These are phyloP conservation scores for Elegia similella DNA, from an alignment of 2,888 invertebrate genomes.

Conservation along the genomic window DNA sequence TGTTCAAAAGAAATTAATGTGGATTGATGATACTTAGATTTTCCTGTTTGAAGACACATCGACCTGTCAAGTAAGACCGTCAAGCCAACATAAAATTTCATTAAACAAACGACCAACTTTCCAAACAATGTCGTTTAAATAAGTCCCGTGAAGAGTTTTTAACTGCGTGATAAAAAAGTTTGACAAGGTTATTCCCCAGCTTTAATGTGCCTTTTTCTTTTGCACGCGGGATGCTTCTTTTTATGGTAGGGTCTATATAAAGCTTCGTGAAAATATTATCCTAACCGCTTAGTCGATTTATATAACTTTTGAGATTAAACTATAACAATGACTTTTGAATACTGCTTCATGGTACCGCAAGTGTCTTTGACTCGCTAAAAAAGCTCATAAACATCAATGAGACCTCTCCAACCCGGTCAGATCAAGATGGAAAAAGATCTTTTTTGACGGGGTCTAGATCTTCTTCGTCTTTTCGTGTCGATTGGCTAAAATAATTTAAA, in stretches of 20 bases:
- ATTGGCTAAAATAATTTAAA: too few relatives aligned
- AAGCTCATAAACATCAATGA: too few relatives aligned
- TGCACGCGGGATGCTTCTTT: conserved; percentile 27
- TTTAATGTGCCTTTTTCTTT: conserved; percentile 31
- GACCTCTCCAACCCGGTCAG: too few relatives aligned
- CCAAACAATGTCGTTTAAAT: conserved; percentile 37
- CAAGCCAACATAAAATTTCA: conserved; percentile 39
- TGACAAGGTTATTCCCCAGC: conserved; percentile 35
- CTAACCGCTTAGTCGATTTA: too few relatives aligned
- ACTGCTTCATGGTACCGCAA: too few relatives aligned
- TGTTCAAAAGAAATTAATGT: neutral
- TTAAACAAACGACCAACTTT: conserved; percentile 44
- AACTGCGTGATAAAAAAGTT: conserved; percentile 46
- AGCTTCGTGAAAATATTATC: conserved; percentile 24
- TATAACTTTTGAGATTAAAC: too few relatives aligned
- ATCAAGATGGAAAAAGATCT: too few relatives aligned
- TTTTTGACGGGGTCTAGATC: too few relatives aligned
- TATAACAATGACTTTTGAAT: too few relatives aligned
- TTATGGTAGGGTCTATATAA: conserved; percentile 32
- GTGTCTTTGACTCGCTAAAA: too few relatives aligned
- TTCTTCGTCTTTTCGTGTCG: too few relatives aligned
- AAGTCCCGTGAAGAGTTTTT: conserved; percentile 38
- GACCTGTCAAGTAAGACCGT: conserved; percentile 44
- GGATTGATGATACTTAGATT: conserved; percentile 12
- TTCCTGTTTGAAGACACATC: conserved; percentile 25